Base-by-base conservation (phyloP, 1,140 invertebrate genomes). In the Drosophila ercepeae region DNA sequence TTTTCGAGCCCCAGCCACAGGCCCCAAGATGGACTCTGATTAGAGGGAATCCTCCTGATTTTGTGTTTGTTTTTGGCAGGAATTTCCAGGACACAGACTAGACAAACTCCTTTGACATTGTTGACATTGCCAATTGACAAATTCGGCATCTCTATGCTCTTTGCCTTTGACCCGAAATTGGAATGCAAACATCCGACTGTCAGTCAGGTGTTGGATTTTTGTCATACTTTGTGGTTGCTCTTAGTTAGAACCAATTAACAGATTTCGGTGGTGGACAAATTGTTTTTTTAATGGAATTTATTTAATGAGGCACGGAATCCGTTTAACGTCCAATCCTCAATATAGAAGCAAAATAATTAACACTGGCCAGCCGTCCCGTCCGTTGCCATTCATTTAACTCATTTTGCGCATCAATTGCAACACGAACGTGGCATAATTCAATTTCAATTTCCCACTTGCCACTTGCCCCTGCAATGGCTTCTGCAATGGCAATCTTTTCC, bases 401-500 rank as follows among this genome's bases (percentile, higher is more conserved):
- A 60, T 50, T 75, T 58, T 54, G 41, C 53, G 53, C 34, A 54
- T 53, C 44, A 42, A 50, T 42, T 42, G 42, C 63, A 75, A 48
- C 50, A 27, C 60, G 50, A 60, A 46, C 52, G n/a, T 39, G 39
- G 8, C 7, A 18, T 71, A 59, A 54, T 71, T 64, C 60, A 75
- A 84, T 79, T 84, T 54, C 61, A 86, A 69, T 78, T 75, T 81
- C 42, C 57, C 60, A 61, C 63, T 52, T 57, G 49, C 60, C 58
- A 44, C 54, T 73, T 53, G 32, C 55, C 39, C 7, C 29, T 72
- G 68, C 69, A 42, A n/a, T n/a, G n/a, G n/a, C n/a, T n/a, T n/a
- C n/a, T n/a, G n/a, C n/a, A n/a, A n/a, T n/a, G n/a, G n/a, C n/a
- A n/a, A 72, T 73, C 57, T 63, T 86, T 68, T 57, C 58, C 64